phyloP scores from a whole-genome alignment of 2,888 invertebrate species.

The Leistus spinibarbis region DNA sequence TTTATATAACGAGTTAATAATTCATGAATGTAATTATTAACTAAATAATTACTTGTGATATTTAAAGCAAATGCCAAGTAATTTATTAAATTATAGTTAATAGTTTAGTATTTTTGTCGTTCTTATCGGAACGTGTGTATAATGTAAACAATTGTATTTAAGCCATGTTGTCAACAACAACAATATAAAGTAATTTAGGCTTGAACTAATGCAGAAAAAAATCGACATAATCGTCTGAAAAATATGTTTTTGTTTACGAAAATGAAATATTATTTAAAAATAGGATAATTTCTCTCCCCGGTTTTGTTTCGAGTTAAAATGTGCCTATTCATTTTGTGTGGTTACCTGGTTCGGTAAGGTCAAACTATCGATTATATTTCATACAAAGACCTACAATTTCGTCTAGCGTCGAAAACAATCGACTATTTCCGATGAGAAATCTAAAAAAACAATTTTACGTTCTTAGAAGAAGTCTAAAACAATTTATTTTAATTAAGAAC shows the following conservation, averaged over 20 bases:
- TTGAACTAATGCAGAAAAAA: background rate
- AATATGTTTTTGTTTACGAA: background rate
- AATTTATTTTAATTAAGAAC: no score
- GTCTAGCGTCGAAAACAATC: no score
- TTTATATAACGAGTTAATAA: background rate
- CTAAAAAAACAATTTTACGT: no score
- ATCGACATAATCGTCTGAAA: background rate
- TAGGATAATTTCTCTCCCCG: background rate
- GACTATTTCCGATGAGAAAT: no score
- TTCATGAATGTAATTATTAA: background rate
- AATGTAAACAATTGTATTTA: background rate
- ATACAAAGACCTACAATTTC: no score
- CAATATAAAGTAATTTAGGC: background rate
- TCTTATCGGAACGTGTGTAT: background rate
- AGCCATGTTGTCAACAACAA: background rate
- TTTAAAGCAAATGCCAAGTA: background rate
- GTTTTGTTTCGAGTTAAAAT: no score
- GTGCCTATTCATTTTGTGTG: no score
- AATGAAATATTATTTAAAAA: no score
- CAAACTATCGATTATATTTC: no score
- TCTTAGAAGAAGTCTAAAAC: no score
- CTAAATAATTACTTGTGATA: background rate
- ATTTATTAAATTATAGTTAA: background rate
- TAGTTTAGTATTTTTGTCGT: background rate
- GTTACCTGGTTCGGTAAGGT: no score